Evolutionary conservation across 2,113 vertebrate genomes (phyloP), one percentile per base, ranked within the genome.

Genomic region (Brachypodius melanocephalos): DNA sequence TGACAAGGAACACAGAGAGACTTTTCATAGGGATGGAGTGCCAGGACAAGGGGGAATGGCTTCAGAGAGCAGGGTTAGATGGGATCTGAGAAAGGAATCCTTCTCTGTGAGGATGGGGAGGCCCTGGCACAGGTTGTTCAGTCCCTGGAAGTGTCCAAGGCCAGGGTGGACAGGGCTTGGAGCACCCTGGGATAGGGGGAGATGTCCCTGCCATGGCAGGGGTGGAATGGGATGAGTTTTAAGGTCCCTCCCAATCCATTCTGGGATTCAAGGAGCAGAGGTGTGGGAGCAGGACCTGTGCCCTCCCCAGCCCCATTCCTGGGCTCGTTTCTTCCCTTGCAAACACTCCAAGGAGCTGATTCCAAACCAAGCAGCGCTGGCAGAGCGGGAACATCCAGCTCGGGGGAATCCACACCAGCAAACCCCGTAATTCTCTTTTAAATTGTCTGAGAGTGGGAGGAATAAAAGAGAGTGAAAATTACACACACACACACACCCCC

Each of bases 381-480:
- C 9, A 8, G 29, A 77, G 55, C 1, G 6, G 69, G 78, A 89
- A 38, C 57, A 40, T 38, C 55, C 76, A 74, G 67, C 65, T 49
- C n/a, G 14, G 79, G 86, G 88, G 68, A 74, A 43, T 68, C 87
- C 65, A 58, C 76, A 31, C 46, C 86, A 43, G 51, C 78, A 76
- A 73, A 20, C 14, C 25, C 57, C 25, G 0, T 34, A 17, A 84
- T 83, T 83, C 46, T 74, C 86, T 72, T 90, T 36, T 8, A 78
- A 90, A 89, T 85, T 81, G 32, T 71, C 83, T 62, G 72, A 52
- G 52, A 90, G 94, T 76, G 81, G 91, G 95, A 96, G 95, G 90
- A 95, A 94, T 87, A 94, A 91, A 88, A 93, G 57, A 63, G 61
- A 85, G 78, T 21, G 82, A 89, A 92, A 91, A 91, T 89, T n/a